Evolutionary conservation across 2,888 invertebrate species (phyloP).

Genomic region (Lutraria lutraria): DNA sequence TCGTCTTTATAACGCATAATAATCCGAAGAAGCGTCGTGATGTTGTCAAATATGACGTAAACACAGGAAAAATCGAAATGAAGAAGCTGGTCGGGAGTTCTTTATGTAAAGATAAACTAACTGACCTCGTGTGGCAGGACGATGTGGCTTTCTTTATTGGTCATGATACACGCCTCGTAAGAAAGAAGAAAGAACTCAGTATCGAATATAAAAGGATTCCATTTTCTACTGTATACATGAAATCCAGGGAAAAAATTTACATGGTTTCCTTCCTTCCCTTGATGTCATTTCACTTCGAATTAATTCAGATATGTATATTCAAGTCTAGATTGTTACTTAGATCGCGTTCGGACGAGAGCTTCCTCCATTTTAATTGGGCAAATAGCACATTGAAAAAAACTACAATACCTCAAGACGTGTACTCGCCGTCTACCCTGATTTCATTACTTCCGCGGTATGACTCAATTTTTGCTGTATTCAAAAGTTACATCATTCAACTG

Average conservation of each 20-base stretch:
- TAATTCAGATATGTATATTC: background rate
- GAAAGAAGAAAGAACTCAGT: background rate
- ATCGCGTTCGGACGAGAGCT: background rate
- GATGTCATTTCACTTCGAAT: background rate
- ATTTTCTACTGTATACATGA: background rate
- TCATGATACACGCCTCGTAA: background rate
- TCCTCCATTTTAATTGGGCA: background rate
- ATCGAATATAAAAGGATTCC: background rate
- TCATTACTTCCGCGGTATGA: background rate
- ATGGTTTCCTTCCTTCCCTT: background rate
- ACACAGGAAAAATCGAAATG: background rate
- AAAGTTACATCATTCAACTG: background rate
- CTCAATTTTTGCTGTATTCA: background rate
- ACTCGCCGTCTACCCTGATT: background rate
- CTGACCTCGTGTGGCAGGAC: background rate
- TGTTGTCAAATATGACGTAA: background rate
- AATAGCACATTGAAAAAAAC: background rate
- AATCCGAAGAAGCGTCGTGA: background rate
- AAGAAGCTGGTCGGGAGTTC: background rate
- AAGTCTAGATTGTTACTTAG: background rate
- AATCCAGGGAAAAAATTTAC: background rate
- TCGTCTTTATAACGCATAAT: background rate
- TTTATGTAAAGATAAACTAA: background rate
- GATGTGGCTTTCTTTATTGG: background rate
- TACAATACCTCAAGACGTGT: background rate